These are phyloP conservation scores for Xanthorhoe designata DNA, from an alignment of 2,888 invertebrate genomes.

Conservation along the genomic window DNA sequence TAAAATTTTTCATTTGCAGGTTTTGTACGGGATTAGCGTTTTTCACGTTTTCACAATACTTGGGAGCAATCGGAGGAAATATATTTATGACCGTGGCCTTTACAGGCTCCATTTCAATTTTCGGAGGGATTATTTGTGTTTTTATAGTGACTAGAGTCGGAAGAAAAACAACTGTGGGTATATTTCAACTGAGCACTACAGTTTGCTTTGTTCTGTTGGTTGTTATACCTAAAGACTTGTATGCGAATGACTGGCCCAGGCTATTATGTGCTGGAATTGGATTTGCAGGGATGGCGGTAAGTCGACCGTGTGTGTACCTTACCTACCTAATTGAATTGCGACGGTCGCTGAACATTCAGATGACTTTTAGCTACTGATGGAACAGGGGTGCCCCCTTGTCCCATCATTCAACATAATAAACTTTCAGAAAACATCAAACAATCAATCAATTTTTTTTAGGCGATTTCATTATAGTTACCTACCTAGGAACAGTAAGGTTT, in stretches of 20 bases:
- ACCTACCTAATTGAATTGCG: conserved; percentile 43
- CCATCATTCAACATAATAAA: not conserved
- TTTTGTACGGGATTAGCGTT: conserved; percentile 85
- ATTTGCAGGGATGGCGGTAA: conserved; percentile 88
- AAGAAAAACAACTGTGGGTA: conserved; percentile 78
- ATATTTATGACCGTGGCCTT: conserved; percentile 83
- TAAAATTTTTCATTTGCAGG: conserved; percentile 68
- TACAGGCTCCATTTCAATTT: conserved; percentile 82
- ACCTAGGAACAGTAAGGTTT: no score
- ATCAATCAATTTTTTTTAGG: no score
- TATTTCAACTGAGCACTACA: conserved; percentile 77
- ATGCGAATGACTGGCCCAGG: conserved; percentile 81
- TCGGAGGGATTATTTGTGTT: conserved; percentile 83
- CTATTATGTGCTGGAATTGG: conserved; percentile 86
- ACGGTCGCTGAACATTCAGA: conserved; percentile 2
- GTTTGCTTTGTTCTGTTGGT: conserved; percentile 80
- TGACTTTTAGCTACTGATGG: conserved; percentile 18
- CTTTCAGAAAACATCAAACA: no score
- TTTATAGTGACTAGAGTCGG: conserved; percentile 79
- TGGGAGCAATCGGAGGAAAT: conserved; percentile 82
- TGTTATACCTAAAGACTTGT: conserved; percentile 74
- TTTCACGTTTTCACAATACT: conserved; percentile 86
- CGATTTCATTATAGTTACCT: no score
- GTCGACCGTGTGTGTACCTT: conserved; percentile 51
- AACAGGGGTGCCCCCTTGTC: not conserved